Evolutionary conservation across 1,140 invertebrate genomes (phyloP).

Genomic region (Adoxophyes honmai): DNA sequence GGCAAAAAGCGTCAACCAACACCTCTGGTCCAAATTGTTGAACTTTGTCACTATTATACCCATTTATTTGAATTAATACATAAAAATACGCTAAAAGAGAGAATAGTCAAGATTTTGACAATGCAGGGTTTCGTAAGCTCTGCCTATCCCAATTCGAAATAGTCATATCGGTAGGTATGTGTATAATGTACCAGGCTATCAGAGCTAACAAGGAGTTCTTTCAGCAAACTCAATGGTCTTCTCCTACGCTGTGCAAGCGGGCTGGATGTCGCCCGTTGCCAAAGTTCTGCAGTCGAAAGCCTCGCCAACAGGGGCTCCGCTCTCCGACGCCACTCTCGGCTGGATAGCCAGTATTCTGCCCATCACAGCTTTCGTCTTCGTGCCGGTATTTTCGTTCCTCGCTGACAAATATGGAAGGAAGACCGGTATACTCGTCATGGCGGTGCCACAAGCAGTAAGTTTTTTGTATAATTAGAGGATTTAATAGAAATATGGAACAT

Average conservation of each 20-base stretch:
- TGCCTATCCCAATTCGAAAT: no score
- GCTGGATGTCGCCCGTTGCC: slow-evolving; percentile 77
- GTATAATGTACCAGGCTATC: background rate
- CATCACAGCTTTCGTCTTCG: slow-evolving; percentile 45
- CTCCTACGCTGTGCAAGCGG: slow-evolving; percentile 71
- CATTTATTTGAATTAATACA: no score
- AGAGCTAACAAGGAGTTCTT: slow-evolving; percentile 14
- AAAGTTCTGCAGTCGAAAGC: slow-evolving; percentile 57
- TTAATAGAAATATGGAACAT: no score
- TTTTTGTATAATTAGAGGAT: no score
- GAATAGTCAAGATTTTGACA: no score
- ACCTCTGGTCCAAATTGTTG: no score
- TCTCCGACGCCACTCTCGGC: slow-evolving; percentile 69
- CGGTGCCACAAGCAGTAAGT: slow-evolving; percentile 36
- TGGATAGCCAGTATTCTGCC: slow-evolving; percentile 68
- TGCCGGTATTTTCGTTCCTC: slow-evolving; percentile 40
- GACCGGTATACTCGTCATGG: slow-evolving; percentile 38
- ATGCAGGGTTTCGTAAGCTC: no score
- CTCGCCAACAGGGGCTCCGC: slow-evolving; percentile 55
- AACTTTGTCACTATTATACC: no score
- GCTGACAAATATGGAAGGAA: slow-evolving; percentile 66
- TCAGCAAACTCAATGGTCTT: slow-evolving; percentile 75
- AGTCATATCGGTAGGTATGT: background rate
- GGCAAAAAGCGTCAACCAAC: no score
- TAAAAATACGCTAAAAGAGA: no score